Evolutionary conservation across 2,113 vertebrate genomes (phyloP).

Genomic region (Dromiciops gliroides): DNA sequence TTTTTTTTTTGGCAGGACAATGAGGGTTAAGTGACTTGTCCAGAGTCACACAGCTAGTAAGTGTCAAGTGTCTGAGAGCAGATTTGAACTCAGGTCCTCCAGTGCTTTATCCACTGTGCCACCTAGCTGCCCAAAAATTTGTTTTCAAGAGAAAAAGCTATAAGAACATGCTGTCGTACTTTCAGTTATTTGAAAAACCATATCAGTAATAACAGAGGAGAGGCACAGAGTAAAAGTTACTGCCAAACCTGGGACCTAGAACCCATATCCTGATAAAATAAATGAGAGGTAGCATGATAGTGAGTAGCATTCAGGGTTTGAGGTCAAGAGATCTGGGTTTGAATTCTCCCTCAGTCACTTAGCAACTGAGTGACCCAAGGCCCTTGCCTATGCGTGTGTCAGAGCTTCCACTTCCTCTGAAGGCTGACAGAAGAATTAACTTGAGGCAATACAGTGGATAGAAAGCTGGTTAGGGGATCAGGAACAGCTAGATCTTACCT

Average conservation of each 20-base stretch:
- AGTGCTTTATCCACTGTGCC: too few relatives aligned
- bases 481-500: background rate
- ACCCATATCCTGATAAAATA: background rate
- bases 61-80: too few relatives aligned
- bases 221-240: background rate
- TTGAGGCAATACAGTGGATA: background rate
- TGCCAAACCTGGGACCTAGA: background rate
- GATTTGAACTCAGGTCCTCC: too few relatives aligned
- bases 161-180: background rate
- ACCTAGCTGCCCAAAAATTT: too few relatives aligned
- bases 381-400: background rate
- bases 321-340: background rate
- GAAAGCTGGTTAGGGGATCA: background rate
- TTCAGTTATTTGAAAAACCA: background rate
- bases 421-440: background rate
- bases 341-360: background rate
- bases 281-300: background rate
- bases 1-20: too few relatives aligned
- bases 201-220: background rate
- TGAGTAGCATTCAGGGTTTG: background rate
- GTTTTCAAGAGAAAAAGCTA: background rate
- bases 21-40: too few relatives aligned
- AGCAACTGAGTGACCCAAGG: background rate
- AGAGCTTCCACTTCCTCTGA: background rate
- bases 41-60: too few relatives aligned